Conservation (phyloP, 1,140 invertebrate genomes). For the Drosophila aff. region DNA sequence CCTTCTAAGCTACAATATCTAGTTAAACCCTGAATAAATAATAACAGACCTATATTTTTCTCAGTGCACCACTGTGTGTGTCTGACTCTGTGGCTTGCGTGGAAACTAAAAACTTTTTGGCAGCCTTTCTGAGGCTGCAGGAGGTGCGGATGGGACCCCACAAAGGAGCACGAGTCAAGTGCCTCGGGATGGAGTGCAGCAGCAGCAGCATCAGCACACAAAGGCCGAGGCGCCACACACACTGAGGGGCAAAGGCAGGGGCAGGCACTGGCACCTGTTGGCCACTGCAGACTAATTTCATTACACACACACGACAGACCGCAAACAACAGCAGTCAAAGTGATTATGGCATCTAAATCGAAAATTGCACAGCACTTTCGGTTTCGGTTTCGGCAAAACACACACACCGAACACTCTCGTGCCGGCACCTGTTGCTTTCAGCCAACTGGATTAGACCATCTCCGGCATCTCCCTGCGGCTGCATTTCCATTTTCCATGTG, state of each 20-base stretch:
- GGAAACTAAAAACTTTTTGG: slow-evolving; percentile 53
- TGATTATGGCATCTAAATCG: slow-evolving; percentile 67
- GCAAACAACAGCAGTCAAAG: slow-evolving; percentile 47
- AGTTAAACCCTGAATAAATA: not conserved
- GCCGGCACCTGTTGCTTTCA: slow-evolving; percentile 59
- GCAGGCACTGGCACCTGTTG: slow-evolving; percentile 56
- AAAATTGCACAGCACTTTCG: slow-evolving; percentile 76
- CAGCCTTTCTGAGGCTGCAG: slow-evolving; percentile 38
- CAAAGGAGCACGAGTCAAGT: slow-evolving; percentile 29
- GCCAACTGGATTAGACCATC: slow-evolving; percentile 68
- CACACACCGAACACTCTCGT: slow-evolving; percentile 1
- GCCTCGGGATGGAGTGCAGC: slow-evolving; percentile 2
- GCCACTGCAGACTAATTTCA: slow-evolving; percentile 61
- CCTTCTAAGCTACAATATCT: not conserved
- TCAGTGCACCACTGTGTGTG: slow-evolving; percentile 12
- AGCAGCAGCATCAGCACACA: slow-evolving; percentile 23
- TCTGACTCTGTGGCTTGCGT: slow-evolving; percentile 25
- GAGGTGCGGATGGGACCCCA: not conserved
- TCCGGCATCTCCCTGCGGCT: slow-evolving; percentile 28
- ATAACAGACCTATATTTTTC: not conserved
- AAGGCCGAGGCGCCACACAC: slow-evolving; percentile 52
- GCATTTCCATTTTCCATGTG: slow-evolving; percentile 17
- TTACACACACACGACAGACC: slow-evolving; percentile 57
- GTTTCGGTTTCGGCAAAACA: slow-evolving; percentile 45
- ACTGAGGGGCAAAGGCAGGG: not conserved